These are phyloP conservation scores for Andrena bicolor DNA, from an alignment of 2,888 invertebrate genomes.

Conservation along the genomic window DNA sequence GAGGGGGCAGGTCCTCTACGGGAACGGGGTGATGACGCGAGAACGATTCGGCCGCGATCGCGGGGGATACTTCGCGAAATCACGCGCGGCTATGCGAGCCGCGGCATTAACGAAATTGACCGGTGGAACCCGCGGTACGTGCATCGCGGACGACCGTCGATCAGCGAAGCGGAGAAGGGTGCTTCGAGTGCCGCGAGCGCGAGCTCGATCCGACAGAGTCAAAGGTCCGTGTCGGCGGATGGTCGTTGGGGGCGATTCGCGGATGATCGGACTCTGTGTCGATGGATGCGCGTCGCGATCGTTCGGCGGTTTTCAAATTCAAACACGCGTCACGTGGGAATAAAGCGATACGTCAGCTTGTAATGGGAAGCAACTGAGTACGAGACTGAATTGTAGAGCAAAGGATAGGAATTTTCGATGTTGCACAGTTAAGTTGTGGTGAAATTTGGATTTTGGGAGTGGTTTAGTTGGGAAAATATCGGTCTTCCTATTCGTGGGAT, in stretches of 20 bases:
- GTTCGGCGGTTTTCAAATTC: neutral
- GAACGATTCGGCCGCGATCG: conserved; percentile 53
- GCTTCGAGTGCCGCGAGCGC: conserved; percentile 29
- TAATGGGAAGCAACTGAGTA: no score
- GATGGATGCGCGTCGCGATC: neutral
- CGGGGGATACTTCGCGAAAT: conserved; percentile 54
- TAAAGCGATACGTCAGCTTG: conserved; percentile 2
- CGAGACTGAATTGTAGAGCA: no score
- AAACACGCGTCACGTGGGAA: neutral
- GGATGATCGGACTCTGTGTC: neutral
- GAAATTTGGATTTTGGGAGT: no score
- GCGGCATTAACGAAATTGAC: conserved; percentile 60
- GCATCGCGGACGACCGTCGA: conserved; percentile 2
- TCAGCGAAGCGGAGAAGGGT: conserved; percentile 3
- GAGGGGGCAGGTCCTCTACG: conserved; percentile 37
- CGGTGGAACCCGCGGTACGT: conserved; percentile 23
- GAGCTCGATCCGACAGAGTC: conserved; percentile 19
- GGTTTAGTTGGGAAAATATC: no score
- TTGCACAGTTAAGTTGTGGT: no score
- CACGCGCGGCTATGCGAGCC: conserved; percentile 43
- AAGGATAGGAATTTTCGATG: no score
- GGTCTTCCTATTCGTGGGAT: no score
- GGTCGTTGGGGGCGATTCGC: neutral
- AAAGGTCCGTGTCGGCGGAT: neutral
- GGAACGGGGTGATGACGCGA: conserved; percentile 44